Evolutionary conservation across 2,113 vertebrate genomes (phyloP).

Genomic region (Pungitius pungitius): DNA sequence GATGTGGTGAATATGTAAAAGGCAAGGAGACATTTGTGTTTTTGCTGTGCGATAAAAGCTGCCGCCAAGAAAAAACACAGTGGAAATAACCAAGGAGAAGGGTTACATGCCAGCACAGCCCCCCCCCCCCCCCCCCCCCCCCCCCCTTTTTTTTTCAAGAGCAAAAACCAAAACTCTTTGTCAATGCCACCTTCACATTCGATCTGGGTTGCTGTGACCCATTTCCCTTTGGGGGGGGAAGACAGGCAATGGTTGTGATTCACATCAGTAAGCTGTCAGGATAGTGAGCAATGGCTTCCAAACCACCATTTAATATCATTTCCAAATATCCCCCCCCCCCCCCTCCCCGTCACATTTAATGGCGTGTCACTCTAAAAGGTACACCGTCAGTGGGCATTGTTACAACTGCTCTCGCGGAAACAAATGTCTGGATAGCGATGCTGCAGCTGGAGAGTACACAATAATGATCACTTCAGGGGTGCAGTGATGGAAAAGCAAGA

Average conservation of each 20-base stretch:
- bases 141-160: conserved; percentile 40
- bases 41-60: conserved; percentile 26
- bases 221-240: conserved; percentile 35
- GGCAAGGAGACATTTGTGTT: conserved; percentile 1
- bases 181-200: conserved; percentile 58
- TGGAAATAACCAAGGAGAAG: conserved; percentile 31
- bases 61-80: conserved; percentile 48
- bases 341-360: conserved; percentile 67
- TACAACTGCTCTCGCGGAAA: conserved; percentile 48
- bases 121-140: conserved; percentile 3
- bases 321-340: too few relatives aligned
- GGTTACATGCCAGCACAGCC: conserved; percentile 14
- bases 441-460: conserved; percentile 30
- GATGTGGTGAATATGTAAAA: conserved; percentile 56
- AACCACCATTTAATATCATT: conserved; percentile 62
- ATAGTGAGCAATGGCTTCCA: conserved; percentile 60
- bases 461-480: conserved; percentile 14
- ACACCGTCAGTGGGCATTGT: conserved; percentile 35
- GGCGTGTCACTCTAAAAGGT: conserved; percentile 50
- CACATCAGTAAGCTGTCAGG: conserved; percentile 76
- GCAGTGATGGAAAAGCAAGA: not conserved
- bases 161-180: conserved; percentile 49
- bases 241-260: conserved; percentile 69
- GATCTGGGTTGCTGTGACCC: conserved; percentile 14
- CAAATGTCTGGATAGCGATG: conserved; percentile 23